A percentile compares a stretch with the other conserved stretches of the same genome.
phyloP scores from a whole-genome alignment of 2,113 vertebrate species.

The Pardalotus punctatus region DNA sequence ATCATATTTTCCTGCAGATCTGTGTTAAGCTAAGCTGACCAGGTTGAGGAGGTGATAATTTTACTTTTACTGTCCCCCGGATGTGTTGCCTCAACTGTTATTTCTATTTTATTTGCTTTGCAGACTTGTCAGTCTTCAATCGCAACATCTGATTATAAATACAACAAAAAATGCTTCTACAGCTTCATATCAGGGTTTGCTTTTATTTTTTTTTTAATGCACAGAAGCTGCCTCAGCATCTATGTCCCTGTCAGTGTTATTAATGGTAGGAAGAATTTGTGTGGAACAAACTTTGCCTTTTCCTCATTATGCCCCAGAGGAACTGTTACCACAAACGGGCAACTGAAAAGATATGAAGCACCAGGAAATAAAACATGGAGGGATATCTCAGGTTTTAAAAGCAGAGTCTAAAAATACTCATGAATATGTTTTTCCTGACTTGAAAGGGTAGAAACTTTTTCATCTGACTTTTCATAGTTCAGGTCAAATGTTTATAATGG shows the following conservation, averaged over 20 bases:
- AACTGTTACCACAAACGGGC: not conserved
- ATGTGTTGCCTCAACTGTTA: not conserved
- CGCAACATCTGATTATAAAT: not conserved
- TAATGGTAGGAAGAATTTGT: not conserved
- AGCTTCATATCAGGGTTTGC: not conserved
- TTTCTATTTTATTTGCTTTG: constrained; percentile 13
- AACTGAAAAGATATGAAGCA: not conserved
- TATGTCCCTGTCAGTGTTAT: not conserved
- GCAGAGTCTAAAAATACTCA: not conserved
- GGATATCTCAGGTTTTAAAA: not conserved
- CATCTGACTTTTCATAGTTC: not conserved
- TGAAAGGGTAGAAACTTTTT: not conserved
- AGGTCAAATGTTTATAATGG: not conserved
- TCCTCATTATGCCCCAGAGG: not conserved
- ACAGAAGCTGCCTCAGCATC: not conserved
- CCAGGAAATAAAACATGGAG: not conserved
- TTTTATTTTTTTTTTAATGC: not conserved
- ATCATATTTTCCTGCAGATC: not conserved
- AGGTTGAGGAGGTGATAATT: not conserved
- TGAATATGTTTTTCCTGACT: not conserved
- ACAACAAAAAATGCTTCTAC: not conserved
- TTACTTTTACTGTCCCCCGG: not conserved
- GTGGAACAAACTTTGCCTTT: not conserved
- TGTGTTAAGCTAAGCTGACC: not conserved
- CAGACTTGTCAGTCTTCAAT: not conserved